Conservation (phyloP, 2,888 invertebrate species). For the Auanema sp. region DNA sequence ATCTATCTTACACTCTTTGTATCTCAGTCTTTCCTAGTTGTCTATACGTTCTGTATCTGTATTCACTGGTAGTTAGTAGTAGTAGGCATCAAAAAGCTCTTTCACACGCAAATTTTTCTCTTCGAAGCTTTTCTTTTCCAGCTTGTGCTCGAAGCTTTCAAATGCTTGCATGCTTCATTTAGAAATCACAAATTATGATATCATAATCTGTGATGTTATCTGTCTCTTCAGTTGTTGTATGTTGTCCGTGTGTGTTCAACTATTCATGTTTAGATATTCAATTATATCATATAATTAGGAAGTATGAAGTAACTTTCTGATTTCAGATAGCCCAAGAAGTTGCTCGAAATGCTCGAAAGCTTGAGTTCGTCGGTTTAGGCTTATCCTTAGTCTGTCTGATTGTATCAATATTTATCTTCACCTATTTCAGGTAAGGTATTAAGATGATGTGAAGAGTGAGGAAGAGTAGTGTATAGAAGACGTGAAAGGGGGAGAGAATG, state of each 20-base stretch:
- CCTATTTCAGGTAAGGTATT: slow-evolving; percentile 80
- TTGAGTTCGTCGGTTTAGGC: slow-evolving; percentile 80
- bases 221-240: too few species aligned
- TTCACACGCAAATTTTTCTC: not conserved
- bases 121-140: slow-evolving; percentile 1
- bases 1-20: too few species aligned
- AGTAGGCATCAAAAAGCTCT: not conserved
- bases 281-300: too few species aligned
- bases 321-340: slow-evolving; percentile 78
- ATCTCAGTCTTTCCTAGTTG: not conserved
- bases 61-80: too few species aligned
- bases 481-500: not conserved
- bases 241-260: too few species aligned
- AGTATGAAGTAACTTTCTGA: not conserved
- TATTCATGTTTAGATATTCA: too few species aligned
- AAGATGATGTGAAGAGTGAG: too few species aligned
- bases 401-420: slow-evolving; percentile 80
- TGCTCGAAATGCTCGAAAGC: slow-evolving; percentile 78
- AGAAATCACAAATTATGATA: too few species aligned
- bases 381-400: slow-evolving; percentile 78
- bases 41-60: not conserved
- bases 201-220: too few species aligned
- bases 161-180: too few species aligned
- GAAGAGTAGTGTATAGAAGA: not conserved
- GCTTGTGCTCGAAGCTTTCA: not conserved